A percentile compares a stretch with the other conserved stretches of the same genome.
Conservation (phyloP, 2,888 invertebrate genomes). For the Belgica antarctica region DNA sequence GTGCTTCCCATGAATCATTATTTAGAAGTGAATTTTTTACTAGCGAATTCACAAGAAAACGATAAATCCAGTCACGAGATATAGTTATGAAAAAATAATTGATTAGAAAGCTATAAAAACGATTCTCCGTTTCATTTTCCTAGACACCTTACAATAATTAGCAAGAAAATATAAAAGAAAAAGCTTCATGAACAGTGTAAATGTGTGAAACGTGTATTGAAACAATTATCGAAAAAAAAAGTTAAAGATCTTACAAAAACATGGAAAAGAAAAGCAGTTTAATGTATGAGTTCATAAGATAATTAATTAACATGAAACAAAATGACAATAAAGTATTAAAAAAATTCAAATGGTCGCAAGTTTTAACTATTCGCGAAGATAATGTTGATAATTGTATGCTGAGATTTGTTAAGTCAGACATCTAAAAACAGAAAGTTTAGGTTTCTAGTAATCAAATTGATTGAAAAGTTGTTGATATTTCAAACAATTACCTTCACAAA, state of each 20-base stretch:
- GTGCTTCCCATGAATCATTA: background rate
- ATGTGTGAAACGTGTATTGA: background rate
- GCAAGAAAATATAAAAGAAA: background rate
- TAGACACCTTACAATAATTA: background rate
- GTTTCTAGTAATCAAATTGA: no score
- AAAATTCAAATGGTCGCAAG: conserved; percentile 25
- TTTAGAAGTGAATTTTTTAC: background rate
- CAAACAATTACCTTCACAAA: no score
- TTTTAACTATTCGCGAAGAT: no score
- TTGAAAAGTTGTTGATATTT: no score
- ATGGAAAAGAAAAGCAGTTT: background rate
- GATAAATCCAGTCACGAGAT: background rate
- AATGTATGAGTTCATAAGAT: conserved; percentile 29
- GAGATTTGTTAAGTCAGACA: no score
- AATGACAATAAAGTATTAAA: conserved; percentile 33
- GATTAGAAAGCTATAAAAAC: background rate
- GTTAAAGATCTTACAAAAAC: no score
- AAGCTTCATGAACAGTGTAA: conserved; percentile 2
- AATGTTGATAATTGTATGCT: no score
- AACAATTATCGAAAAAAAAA: background rate
- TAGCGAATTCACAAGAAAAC: background rate
- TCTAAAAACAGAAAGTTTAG: no score
- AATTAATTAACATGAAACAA: conserved; percentile 35
- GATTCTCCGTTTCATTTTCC: background rate
- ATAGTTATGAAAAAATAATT: conserved; percentile 19